phyloP scores from a whole-genome alignment of 2,888 invertebrate genomes.

The Lasioglossum morio region DNA sequence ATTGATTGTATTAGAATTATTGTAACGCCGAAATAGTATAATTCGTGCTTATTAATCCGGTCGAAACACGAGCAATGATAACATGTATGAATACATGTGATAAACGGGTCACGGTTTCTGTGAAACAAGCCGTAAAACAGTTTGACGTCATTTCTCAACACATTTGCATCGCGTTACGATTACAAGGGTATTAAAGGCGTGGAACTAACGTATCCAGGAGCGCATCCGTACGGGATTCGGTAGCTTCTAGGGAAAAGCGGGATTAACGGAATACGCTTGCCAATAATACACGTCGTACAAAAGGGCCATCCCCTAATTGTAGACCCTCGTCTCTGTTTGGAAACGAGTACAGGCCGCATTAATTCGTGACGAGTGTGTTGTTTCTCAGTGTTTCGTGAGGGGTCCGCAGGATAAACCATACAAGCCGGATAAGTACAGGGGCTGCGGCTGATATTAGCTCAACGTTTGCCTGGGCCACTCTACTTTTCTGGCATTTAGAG shows the following conservation, averaged over 20 bases:
- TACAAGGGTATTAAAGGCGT: neutral
- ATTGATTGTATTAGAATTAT: neutral
- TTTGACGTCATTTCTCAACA: neutral
- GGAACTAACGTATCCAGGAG: constrained; percentile 35
- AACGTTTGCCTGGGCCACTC: constrained; percentile 40
- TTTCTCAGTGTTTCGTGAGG: constrained; percentile 53
- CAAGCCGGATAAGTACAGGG: constrained; percentile 32
- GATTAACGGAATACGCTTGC: constrained; percentile 37
- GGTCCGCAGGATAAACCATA: constrained; percentile 41
- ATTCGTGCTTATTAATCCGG: no score
- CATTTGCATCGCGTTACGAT: neutral
- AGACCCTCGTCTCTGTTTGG: constrained; percentile 42
- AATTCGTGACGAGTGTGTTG: constrained; percentile 58
- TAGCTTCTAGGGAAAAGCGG: constrained; percentile 50
- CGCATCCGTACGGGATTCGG: constrained; percentile 49
- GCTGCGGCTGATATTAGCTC: constrained; percentile 44
- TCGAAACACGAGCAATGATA: no score
- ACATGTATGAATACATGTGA: no score
- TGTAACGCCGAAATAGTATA: neutral
- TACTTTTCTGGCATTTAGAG: constrained; percentile 43
- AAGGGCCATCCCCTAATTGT: constrained; percentile 48
- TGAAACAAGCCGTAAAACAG: neutral
- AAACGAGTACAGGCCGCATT: constrained; percentile 54
- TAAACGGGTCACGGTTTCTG: neutral
- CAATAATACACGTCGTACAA: constrained; percentile 22